Base-by-base conservation (phyloP, 2,888 invertebrate species). In the Labia minor region DNA sequence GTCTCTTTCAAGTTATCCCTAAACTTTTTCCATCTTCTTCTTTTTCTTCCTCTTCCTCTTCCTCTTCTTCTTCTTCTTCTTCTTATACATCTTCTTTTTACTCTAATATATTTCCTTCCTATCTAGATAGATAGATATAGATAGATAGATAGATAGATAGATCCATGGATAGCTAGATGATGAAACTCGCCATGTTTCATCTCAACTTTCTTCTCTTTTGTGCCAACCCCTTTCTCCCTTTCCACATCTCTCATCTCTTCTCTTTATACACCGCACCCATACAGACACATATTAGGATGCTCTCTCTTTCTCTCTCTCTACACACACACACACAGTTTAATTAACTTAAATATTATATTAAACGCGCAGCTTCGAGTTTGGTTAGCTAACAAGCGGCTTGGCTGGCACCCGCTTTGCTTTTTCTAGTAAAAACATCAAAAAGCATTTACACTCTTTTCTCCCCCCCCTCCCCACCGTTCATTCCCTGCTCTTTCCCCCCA, bases 121-220 rank as follows among this genome's bases (percentile, higher is more conserved):
- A n/a, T n/a, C n/a, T n/a, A n/a, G n/a, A n/a, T n/a, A n/a, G n/a
- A n/a, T n/a, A n/a, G n/a, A n/a, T n/a, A n/a, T n/a, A n/a, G n/a
- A n/a, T n/a, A n/a, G n/a, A n/a, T n/a, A n/a, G n/a, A n/a, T n/a
- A n/a, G n/a, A n/a, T n/a, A n/a, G n/a, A n/a, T n/a, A n/a, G n/a
- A n/a, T n/a, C n/a, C n/a, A n/a, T n/a, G n/a, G n/a, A n/a, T n/a
- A n/a, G n/a, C n/a, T n/a, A n/a, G n/a, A n/a, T n/a, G n/a, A 67
- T 67, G 65, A 68, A 64, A 69, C 69, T 67, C 65, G 65, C 68
- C 70, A 74, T 74, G 73, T 74, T 71, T 70, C 71, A 69, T 71
- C 70, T 70, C 67, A 49, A 49, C 67, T 68, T 71, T 73, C 73
- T 71, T 71, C 64, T 68, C 68, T 68, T 70, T 72, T 72, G 70